Conservation (phyloP, 1,140 invertebrate genomes). For the Drosophila ogumai region DNA sequence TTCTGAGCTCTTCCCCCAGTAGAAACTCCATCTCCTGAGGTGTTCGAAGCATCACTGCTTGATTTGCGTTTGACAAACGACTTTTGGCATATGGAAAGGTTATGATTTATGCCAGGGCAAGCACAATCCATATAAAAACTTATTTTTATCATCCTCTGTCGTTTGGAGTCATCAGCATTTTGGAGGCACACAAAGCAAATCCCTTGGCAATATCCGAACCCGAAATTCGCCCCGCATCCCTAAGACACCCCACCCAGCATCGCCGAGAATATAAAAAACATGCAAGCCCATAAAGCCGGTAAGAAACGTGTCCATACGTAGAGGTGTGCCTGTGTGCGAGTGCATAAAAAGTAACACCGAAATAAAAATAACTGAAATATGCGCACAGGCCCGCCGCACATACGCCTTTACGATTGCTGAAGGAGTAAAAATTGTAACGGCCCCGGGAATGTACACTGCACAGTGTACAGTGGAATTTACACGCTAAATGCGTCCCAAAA, state of each 20-base stretch:
- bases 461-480: conserved; percentile 72
- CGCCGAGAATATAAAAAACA: conserved; percentile 31
- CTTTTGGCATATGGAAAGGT: conserved; percentile 21
- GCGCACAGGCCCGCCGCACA: conserved; percentile 47
- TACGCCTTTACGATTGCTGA: conserved; percentile 71
- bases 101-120: conserved; percentile 59
- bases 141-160: conserved; percentile 59
- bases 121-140: conserved; percentile 58
- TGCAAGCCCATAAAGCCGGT: conserved; percentile 52
- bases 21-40: neutral
- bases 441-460: conserved; percentile 47
- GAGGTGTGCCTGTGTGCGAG: conserved; percentile 14
- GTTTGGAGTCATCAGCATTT: conserved; percentile 53
- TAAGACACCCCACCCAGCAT: conserved; percentile 14
- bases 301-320: conserved; percentile 54
- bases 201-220: conserved; percentile 63
- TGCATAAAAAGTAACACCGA: conserved; percentile 72
- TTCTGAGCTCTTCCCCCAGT: too few species aligned
- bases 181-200: conserved; percentile 66
- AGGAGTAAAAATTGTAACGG: conserved; percentile 74
- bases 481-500: conserved; percentile 79
- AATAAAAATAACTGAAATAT: conserved; percentile 81
- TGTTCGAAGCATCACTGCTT: neutral
- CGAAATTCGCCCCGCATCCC: conserved; percentile 15
- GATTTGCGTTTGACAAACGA: conserved; percentile 14